Percentiles rank a stretch among this genome's conserved stretches.
Evolutionary conservation across 2,888 invertebrate genomes (phyloP).

Genomic region (Sesia apiformis): DNA sequence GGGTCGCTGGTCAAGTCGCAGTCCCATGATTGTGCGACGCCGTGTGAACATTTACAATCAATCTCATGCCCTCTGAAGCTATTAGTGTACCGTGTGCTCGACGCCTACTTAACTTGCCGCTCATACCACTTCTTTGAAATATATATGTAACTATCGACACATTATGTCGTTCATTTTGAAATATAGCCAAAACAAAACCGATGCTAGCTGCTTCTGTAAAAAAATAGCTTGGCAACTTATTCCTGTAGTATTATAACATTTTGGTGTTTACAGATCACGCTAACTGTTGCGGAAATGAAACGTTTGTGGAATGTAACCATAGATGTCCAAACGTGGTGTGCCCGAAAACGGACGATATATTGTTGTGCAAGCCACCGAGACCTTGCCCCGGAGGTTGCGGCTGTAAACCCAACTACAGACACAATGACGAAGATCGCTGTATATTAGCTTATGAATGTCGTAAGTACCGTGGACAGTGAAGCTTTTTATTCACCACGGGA

Average conservation of each 20-base stretch:
- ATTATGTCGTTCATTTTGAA: neutral
- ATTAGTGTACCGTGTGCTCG: too few relatives aligned
- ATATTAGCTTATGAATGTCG: conserved; percentile 8
- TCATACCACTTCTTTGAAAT: too few relatives aligned
- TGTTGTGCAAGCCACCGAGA: conserved; percentile 7
- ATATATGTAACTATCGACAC: neutral
- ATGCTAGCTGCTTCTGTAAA: neutral
- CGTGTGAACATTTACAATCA: too few relatives aligned
- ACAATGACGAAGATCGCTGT: conserved; percentile 4
- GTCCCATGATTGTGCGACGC: too few relatives aligned
- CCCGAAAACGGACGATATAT: conserved; percentile 3
- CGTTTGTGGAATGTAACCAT: conserved; percentile 6
- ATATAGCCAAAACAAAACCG: neutral
- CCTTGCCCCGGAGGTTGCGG: conserved; percentile 9
- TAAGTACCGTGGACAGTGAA: conserved; percentile 3
- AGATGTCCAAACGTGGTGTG: conserved; percentile 7
- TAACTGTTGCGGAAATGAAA: conserved; percentile 6
- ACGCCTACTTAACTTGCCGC: too few relatives aligned
- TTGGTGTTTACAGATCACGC: conserved; percentile 4
- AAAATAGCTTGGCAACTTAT: neutral
- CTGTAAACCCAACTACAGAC: conserved; percentile 6
- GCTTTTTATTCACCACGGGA: neutral
- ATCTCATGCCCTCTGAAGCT: too few relatives aligned
- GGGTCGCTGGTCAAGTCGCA: too few relatives aligned
- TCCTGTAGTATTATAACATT: neutral